Base-by-base conservation (phyloP, 1,140 invertebrate genomes). In the Cydia fagiglandana region DNA sequence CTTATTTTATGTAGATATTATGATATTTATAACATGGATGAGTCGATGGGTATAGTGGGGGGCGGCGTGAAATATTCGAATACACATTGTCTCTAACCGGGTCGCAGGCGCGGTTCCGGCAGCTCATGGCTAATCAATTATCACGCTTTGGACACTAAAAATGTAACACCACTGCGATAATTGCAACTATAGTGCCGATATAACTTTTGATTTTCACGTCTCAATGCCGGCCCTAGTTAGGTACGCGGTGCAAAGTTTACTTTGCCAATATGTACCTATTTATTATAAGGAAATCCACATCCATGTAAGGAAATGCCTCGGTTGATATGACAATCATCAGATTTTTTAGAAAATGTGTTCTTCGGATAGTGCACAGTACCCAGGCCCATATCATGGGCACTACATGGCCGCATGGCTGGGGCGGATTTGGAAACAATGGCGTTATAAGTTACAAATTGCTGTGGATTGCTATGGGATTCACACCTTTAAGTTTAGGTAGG, bases 191-290 rank as follows among this genome's bases (percentile, higher is more conserved):
- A 76, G 50, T 78, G 77, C 80, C 79, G 78, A 80, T 77, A 77
- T 50, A 80, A 38, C 80, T 77, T 79, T 78, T 82, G 64, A 87
- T 86, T 86, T 86, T 86, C 84, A 83, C 75, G 84, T 86, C 80
- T 86, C 86, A 85, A 85, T 88, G 83, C 75, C 80, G 79, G 73
- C 56, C 56, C 66, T 41, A 70, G 66, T 38, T 17, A 61, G 20
- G 56, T 68, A 70, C 30, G 34, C 30, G 30, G n/a, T n/a, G 66
- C 2, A 70, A 70, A 70, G 66, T 70, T 70, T 70, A 41, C 66
- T 12, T 17, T 38, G 66, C 66, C 15, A 70, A 41, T 70, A 68
- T 68, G 28, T 68, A 30, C 30, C 30, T 30, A 30, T 56, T 56
- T 15, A 56, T 56, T 56, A 53, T 6, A 53, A 2, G 10, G 4